Conservation (phyloP, 2,113 vertebrate genomes). For the Chunga burmeisteri region DNA sequence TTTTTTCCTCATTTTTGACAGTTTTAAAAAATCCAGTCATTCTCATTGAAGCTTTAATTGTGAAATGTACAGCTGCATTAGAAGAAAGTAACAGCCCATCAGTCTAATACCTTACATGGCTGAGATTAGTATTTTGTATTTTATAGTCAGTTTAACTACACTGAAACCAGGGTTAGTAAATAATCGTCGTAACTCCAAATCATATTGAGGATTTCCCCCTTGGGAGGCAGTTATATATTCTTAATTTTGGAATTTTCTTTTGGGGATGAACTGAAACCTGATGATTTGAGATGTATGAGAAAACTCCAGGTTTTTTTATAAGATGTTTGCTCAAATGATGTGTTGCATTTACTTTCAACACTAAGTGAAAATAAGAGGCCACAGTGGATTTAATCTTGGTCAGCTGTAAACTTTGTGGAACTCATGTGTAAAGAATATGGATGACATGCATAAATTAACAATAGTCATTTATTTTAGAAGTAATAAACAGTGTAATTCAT, state of each 20-base stretch:
- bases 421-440: not conserved
- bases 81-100: not conserved
- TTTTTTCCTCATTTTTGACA: not conserved
- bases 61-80: not conserved
- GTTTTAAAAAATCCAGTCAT: not conserved
- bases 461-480: not conserved
- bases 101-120: not conserved
- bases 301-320: not conserved
- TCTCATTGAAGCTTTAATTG: not conserved
- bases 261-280: not conserved
- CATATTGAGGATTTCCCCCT: not conserved
- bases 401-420: not conserved
- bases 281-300: not conserved
- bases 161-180: not conserved
- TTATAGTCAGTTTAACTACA: not conserved
- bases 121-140: not conserved
- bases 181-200: not conserved
- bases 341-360: not conserved
- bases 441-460: not conserved
- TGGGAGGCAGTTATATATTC: not conserved
- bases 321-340: not conserved
- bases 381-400: not conserved
- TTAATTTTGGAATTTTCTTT: not conserved
- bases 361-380: not conserved
- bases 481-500: not conserved